A percentile compares a stretch with the other conserved stretches of the same genome.
Evolutionary conservation across 2,797 vertebrate species (phyloP).

Genomic region (Dendrocincla fuliginosa): DNA sequence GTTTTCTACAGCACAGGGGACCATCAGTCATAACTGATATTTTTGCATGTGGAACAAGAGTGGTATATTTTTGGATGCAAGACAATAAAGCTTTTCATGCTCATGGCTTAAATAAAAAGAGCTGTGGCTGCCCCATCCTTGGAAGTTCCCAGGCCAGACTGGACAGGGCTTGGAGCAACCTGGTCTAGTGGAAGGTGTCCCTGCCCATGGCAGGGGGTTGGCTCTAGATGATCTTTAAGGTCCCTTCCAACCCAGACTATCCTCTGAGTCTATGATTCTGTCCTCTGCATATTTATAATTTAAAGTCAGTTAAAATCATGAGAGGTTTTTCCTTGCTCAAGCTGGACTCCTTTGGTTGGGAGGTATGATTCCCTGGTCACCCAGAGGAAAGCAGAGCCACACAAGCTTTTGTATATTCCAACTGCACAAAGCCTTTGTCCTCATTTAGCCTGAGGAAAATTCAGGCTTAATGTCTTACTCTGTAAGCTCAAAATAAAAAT

Average conservation of each 20-base stretch:
- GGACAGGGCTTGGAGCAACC: neutral
- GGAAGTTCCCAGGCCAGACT: rapidly evolving
- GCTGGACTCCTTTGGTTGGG: neutral
- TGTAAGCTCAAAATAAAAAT: constrained; percentile 6
- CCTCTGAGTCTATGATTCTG: neutral
- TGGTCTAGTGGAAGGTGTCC: neutral
- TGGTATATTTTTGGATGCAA: neutral
- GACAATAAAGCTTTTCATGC: neutral
- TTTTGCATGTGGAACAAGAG: neutral
- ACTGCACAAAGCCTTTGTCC: neutral
- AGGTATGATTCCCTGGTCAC: neutral
- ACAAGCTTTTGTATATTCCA: neutral
- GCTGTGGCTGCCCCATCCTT: neutral
- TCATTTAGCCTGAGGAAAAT: neutral
- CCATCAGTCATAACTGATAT: neutral
- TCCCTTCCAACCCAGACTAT: neutral
- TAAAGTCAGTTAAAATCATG: neutral
- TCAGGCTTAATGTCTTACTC: neutral
- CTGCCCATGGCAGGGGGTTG: neutral
- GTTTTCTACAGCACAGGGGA: neutral
- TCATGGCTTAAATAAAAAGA: neutral
- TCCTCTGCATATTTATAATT: neutral
- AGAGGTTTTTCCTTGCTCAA: neutral
- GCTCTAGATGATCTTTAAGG: neutral
- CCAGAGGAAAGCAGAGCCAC: neutral